A percentile compares a stretch with the other conserved stretches of the same genome.
phyloP scores from a whole-genome alignment of 2,888 invertebrate species.

The Scrobipalpa costella region DNA sequence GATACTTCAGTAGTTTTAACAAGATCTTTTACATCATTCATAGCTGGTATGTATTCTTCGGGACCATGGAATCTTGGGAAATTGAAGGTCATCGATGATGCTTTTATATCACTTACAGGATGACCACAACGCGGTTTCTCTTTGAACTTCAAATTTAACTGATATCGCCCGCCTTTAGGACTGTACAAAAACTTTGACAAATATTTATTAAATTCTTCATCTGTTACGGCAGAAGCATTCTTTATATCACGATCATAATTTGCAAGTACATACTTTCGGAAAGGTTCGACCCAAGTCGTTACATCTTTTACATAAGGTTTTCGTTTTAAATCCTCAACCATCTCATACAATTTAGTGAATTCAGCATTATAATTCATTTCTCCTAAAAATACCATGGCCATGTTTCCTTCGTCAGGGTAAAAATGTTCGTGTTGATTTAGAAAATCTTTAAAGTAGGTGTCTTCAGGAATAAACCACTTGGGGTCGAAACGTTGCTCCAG shows the following conservation, averaged over 20 bases:
- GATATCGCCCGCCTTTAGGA: constrained; percentile 84
- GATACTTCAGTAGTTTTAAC: constrained; percentile 81
- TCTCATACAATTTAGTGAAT: constrained; percentile 78
- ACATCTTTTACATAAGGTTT: constrained; percentile 79
- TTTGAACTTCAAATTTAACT: constrained; percentile 84
- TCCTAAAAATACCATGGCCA: constrained; percentile 85
- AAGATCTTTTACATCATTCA: constrained; percentile 83
- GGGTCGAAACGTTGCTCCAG: constrained; percentile 90
- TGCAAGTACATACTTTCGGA: constrained; percentile 81
- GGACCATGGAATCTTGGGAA: constrained; percentile 83
- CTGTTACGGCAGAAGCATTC: constrained; percentile 73
- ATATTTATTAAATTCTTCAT: constrained; percentile 81
- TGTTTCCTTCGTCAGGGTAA: constrained; percentile 84
- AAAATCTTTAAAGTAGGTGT: constrained; percentile 84
- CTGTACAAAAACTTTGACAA: constrained; percentile 87
- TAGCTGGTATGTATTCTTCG: constrained; percentile 86
- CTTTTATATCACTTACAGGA: constrained; percentile 79
- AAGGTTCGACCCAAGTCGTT: constrained; percentile 84
- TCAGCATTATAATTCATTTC: constrained; percentile 84
- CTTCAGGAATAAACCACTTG: constrained; percentile 88
- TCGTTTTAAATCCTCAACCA: constrained; percentile 76
- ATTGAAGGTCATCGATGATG: constrained; percentile 83
- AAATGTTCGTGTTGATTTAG: constrained; percentile 76
- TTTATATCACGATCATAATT: constrained; percentile 76
- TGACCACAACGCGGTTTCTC: constrained; percentile 83